phyloP scores from a whole-genome alignment of 2,113 vertebrate species.

The Pongo abelii region DNA sequence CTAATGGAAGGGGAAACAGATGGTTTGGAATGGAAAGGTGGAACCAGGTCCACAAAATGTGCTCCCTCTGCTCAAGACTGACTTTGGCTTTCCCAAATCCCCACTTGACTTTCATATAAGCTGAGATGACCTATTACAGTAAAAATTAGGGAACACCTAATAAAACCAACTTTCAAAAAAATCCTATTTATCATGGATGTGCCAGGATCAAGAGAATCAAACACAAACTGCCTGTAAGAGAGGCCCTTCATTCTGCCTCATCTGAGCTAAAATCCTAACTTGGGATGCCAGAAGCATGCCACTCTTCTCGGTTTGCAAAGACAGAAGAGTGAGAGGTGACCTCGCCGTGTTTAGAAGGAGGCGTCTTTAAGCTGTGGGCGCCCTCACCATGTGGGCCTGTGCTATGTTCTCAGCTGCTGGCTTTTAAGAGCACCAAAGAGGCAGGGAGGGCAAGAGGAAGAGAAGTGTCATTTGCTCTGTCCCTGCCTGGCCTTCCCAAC shows the following conservation, averaged over 20 bases:
- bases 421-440: constrained; percentile 45
- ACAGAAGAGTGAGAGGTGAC: accelerated
- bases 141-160: neutral
- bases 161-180: neutral
- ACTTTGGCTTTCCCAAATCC: neutral
- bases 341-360: neutral
- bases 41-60: neutral
- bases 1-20: neutral
- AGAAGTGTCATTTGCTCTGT: neutral
- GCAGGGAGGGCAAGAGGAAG: neutral
- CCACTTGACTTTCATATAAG: neutral
- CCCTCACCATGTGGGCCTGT: neutral
- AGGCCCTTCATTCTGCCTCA: neutral
- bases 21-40: neutral
- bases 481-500: neutral
- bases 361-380: accelerated
- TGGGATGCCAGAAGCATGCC: accelerated
- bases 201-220: neutral
- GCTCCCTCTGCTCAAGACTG: neutral
- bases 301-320: neutral
- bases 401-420: neutral
- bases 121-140: neutral
- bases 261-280: neutral
- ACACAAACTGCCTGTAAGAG: neutral
- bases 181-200: neutral